Evolutionary conservation across 2,113 vertebrate species (phyloP).

Genomic region (Barnardius zonarius): DNA sequence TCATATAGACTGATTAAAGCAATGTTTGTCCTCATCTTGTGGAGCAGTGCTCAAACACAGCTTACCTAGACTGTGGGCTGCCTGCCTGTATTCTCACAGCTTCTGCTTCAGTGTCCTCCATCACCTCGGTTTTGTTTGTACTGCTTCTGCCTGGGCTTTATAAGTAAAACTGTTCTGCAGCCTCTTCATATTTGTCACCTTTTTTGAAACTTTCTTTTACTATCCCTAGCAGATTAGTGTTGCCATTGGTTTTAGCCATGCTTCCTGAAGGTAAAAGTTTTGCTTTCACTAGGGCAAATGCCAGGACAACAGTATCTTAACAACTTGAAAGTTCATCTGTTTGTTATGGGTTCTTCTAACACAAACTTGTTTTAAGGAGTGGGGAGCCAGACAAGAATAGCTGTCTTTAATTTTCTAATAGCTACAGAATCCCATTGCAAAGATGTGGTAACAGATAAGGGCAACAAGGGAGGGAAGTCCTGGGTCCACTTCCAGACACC

Average conservation of each 20-base stretch:
- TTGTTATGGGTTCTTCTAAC: background rate
- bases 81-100: background rate
- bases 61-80: background rate
- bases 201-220: background rate
- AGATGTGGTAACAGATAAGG: background rate
- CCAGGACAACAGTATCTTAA: background rate
- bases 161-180: background rate
- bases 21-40: background rate
- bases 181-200: background rate
- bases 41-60: background rate
- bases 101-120: background rate
- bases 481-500: background rate
- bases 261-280: background rate
- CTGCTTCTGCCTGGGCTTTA: background rate
- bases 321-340: background rate
- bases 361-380: background rate
- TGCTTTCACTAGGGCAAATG: background rate
- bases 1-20: background rate
- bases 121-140: background rate
- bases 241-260: background rate
- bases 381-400: background rate
- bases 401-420: background rate
- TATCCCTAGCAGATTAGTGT: background rate
- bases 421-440: background rate
- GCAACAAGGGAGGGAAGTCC: background rate